Evolutionary conservation across 2,797 vertebrate genomes (phyloP).

Genomic region (Cetoscarus ocellatus): DNA sequence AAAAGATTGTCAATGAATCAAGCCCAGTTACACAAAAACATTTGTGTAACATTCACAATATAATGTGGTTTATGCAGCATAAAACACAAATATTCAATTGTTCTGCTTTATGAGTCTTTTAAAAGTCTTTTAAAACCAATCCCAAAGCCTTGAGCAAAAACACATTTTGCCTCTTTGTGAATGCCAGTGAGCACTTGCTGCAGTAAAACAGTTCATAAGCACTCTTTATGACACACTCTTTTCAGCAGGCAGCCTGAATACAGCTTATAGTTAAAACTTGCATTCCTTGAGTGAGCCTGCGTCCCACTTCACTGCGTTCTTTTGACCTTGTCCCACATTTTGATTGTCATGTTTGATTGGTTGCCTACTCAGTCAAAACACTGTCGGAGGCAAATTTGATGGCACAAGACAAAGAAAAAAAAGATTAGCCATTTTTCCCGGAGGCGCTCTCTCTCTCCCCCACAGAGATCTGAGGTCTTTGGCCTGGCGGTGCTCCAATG

Average conservation of each 20-base stretch:
- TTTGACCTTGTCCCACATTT: slow-evolving; percentile 67
- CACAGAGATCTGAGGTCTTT: slow-evolving; percentile 34
- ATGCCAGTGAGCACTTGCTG: not conserved
- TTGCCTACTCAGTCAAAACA: slow-evolving; percentile 59
- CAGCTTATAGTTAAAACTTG: slow-evolving; percentile 2
- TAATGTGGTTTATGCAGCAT: not conserved
- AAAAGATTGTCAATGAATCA: not conserved
- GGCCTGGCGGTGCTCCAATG: slow-evolving; percentile 39
- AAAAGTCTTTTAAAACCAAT: not conserved
- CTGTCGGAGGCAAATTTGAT: slow-evolving; percentile 44
- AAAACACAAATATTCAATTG: not conserved
- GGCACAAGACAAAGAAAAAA: slow-evolving; percentile 13
- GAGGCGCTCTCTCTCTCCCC: slow-evolving; percentile 22
- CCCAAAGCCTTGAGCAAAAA: not conserved
- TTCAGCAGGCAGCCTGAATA: slow-evolving; percentile 12
- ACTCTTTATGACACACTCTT: slow-evolving; percentile 2
- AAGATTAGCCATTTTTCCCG: slow-evolving; percentile 40
- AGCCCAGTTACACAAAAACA: not conserved
- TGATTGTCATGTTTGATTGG: slow-evolving; percentile 66
- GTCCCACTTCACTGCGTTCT: slow-evolving; percentile 26
- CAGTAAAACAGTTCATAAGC: slow-evolving; percentile 24
- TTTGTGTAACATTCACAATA: not conserved
- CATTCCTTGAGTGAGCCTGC: slow-evolving; percentile 27
- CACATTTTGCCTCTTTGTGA: not conserved
- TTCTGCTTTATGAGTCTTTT: not conserved